Evolutionary conservation across 2,888 invertebrate species (phyloP).

Genomic region (Temnothorax ravouxi): DNA sequence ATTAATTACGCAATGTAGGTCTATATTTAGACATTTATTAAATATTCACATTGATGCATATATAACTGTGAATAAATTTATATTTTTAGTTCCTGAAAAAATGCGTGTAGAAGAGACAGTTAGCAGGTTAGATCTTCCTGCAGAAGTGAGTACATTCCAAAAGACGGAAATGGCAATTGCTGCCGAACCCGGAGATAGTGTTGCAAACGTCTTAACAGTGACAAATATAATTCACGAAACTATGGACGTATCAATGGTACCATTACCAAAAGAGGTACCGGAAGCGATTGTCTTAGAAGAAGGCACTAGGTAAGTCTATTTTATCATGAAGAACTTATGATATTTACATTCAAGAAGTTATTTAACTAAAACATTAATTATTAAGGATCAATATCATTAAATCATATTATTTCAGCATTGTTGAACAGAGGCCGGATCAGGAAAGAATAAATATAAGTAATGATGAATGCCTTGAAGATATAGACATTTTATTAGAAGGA

Average conservation of each 20-base stretch:
- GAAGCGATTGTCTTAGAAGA: neutral
- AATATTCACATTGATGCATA: neutral
- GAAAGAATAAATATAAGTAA: neutral
- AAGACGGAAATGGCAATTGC: neutral
- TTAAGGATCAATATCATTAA: neutral
- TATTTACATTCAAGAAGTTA: constrained; percentile 9
- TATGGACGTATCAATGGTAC: neutral
- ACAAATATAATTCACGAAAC: neutral
- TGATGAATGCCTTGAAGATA: neutral
- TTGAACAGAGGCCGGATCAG: neutral
- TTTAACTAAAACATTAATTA: constrained; percentile 1
- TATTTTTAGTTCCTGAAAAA: neutral
- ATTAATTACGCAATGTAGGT: neutral
- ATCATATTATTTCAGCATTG: constrained; percentile 3
- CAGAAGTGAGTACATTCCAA: neutral
- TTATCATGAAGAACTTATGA: neutral
- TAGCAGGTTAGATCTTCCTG: neutral
- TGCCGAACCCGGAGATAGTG: neutral
- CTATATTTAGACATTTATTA: neutral
- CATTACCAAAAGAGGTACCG: neutral
- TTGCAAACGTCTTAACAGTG: neutral
- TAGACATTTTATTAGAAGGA: neutral
- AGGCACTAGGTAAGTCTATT: neutral
- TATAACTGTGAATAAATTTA: neutral
- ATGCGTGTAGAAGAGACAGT: neutral